phyloP scores from a whole-genome alignment of 2,797 vertebrate genomes.

The Cheracebus regulus region DNA sequence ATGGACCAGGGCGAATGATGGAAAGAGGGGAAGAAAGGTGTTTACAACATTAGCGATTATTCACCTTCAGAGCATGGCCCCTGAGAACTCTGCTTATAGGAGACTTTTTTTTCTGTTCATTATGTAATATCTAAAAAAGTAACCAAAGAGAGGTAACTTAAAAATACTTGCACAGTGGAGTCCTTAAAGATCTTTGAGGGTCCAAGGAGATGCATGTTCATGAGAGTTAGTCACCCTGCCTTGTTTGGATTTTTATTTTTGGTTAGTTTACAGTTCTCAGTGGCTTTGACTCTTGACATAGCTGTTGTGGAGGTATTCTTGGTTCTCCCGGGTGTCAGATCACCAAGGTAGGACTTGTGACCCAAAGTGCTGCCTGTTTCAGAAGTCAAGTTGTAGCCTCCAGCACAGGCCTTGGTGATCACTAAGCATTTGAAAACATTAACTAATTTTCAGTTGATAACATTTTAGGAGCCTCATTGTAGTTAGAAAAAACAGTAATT shows the following conservation, averaged over 20 bases:
- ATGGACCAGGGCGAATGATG: neutral
- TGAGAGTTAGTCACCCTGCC: neutral
- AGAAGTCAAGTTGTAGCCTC: neutral
- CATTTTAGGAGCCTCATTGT: neutral
- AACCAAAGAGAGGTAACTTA: neutral
- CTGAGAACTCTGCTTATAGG: neutral
- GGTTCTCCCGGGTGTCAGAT: slow-evolving; percentile 88
- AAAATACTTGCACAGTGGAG: neutral
- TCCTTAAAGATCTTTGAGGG: neutral
- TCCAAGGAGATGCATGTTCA: neutral
- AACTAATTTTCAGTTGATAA: neutral
- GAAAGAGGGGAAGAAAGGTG: rapidly evolving
- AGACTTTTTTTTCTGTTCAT: neutral
- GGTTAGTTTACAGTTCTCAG: slow-evolving; percentile 84
- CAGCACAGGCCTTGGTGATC: neutral
- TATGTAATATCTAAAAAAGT: neutral
- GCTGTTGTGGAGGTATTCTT: slow-evolving; percentile 89
- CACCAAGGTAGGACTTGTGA: slow-evolving; percentile 84
- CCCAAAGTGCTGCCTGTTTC: neutral
- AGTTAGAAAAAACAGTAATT: neutral
- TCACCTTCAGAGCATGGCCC: neutral
- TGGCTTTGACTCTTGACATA: slow-evolving; percentile 88
- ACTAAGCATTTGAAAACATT: neutral
- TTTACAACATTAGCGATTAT: neutral
- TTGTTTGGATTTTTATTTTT: neutral